These are phyloP conservation scores for Toxotes jaculatrix DNA, from an alignment of 2,113 vertebrate genomes.

Conservation along the genomic window DNA sequence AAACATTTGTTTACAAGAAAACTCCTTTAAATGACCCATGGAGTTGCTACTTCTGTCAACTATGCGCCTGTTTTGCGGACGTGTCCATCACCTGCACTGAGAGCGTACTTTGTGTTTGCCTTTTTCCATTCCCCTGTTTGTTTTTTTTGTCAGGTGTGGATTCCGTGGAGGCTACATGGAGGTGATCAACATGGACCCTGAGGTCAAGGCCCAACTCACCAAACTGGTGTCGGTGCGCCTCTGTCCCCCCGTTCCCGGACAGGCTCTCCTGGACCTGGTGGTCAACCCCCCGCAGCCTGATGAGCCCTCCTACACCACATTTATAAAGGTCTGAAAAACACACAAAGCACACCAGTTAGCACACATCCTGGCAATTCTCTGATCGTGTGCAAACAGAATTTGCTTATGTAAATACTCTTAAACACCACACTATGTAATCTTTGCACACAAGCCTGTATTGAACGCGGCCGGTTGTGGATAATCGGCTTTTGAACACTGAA, in stretches of 20 bases:
- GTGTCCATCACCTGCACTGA: neutral
- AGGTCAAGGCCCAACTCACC: slow-evolving; percentile 87
- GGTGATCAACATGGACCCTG: slow-evolving; percentile 90
- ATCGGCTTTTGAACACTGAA: slow-evolving; percentile 10
- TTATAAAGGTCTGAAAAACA: slow-evolving; percentile 82
- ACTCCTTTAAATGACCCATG: neutral
- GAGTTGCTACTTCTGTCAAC: neutral
- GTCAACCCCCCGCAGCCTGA: slow-evolving; percentile 86
- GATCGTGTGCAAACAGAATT: slow-evolving; percentile 18
- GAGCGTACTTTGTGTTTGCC: slow-evolving; percentile 1
- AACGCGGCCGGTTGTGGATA: neutral
- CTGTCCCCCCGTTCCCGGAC: slow-evolving; percentile 89
- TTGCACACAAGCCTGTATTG: neutral
- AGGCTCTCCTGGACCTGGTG: slow-evolving; percentile 87
- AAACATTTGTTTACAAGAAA: neutral
- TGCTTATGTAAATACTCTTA: slow-evolving; percentile 23
- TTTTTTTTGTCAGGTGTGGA: slow-evolving; percentile 86
- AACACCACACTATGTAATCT: neutral
- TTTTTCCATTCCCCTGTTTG: slow-evolving; percentile 31
- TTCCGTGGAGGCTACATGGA: slow-evolving; percentile 94
- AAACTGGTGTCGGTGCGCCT: slow-evolving; percentile 91
- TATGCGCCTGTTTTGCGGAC: neutral
- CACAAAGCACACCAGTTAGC: neutral
- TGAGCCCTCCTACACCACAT: slow-evolving; percentile 87
- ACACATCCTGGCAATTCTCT: neutral